A percentile compares a stretch with the other conserved stretches of the same genome.
phyloP scores from a whole-genome alignment of 2,113 vertebrate genomes.

The Helogale parvula region DNA sequence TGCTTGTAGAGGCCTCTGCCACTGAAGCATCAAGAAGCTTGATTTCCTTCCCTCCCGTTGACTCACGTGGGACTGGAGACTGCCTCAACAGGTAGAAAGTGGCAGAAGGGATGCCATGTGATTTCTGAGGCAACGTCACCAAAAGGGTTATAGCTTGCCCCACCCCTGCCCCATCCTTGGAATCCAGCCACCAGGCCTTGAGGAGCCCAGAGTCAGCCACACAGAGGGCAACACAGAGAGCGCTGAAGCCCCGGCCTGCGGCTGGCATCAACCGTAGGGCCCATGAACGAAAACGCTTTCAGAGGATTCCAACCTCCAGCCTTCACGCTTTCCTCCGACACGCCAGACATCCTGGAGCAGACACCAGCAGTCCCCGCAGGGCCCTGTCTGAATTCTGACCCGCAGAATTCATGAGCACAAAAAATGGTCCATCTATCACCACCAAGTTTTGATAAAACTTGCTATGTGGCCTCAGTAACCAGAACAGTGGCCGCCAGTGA shows the following conservation, averaged over 20 bases:
- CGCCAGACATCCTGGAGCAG: rapidly evolving
- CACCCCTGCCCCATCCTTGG: background rate
- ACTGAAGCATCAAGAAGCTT: background rate
- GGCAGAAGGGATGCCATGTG: rapidly evolving
- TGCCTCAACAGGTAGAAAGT: background rate
- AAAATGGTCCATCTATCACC: background rate
- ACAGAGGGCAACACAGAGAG: background rate
- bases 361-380: rapidly evolving
- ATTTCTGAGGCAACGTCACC: background rate
- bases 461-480: background rate
- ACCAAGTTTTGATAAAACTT: background rate
- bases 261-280: rapidly evolving
- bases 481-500: background rate
- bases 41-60: background rate
- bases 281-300: background rate
- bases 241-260: background rate
- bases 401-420: background rate
- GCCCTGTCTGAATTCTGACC: background rate
- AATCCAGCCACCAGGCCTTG: background rate
- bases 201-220: background rate
- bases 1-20: background rate
- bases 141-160: background rate
- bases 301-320: background rate
- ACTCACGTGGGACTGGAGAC: background rate
- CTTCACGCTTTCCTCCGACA: background rate